Evolutionary conservation across 1,140 invertebrate species (phyloP).

Genomic region (Orchestia grillus): DNA sequence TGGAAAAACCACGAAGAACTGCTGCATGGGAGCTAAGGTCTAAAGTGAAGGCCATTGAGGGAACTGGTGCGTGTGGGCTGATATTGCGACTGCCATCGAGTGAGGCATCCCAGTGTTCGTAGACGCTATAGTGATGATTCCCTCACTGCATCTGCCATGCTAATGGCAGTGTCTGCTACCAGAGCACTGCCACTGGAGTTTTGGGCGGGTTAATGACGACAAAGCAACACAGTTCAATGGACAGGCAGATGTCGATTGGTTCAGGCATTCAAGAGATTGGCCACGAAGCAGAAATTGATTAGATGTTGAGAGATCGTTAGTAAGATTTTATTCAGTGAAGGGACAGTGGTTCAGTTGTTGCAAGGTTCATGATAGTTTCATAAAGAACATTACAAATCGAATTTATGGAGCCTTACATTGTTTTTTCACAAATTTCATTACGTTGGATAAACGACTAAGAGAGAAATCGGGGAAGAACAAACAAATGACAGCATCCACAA

Average conservation of each 20-base stretch:
- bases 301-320: background rate
- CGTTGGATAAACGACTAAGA: no score
- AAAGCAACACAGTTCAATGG: background rate
- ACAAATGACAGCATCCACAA: no score
- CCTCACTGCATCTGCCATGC: background rate
- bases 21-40: background rate
- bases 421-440: no score
- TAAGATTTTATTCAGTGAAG: background rate
- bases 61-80: background rate
- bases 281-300: background rate
- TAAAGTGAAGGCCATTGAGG: conserved; percentile 26
- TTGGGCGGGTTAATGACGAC: background rate
- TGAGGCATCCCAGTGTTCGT: background rate
- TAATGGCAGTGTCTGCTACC: background rate
- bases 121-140: background rate
- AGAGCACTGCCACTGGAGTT: background rate
- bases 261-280: background rate
- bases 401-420: no score
- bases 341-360: no score
- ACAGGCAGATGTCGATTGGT: background rate
- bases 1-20: background rate
- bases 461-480: no score
- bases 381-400: no score
- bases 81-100: background rate
- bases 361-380: no score